Base-by-base conservation (phyloP, 2,797 vertebrate species). In the Pachyuromys duprasi region DNA sequence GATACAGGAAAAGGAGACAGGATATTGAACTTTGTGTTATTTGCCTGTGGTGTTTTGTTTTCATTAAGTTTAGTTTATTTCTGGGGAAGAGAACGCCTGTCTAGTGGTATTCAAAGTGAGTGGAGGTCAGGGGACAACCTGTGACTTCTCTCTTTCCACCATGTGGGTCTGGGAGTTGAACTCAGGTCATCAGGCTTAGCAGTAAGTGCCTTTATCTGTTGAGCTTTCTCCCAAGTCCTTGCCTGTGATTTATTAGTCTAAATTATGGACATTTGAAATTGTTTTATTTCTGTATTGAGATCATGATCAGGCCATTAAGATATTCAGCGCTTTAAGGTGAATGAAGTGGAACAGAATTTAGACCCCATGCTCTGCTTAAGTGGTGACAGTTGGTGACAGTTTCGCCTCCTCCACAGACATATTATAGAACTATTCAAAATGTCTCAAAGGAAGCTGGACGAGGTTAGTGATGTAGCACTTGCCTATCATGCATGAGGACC, bases 241-340 rank as follows among this genome's bases (percentile, higher is more conserved):
- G 24, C 91, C 65, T 87, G 8, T 95, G 67, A 95, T 70, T 69
- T 91, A 55, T 82, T 78, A 76, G 3, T 94, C 13, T 45, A 28
- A 84, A 69, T 93, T 86, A 86, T 65, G 60, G n/a, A 20, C 60
- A 24, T 76, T 89, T 69, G 18, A 2, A 26, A 31, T 60, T 78
- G 9, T 87, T 96, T 80, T 91, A 62, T 63, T 93, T 97, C 70
- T 76, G 31, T 36, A 26, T 86, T 88, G 74, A 86, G 65, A n/a
- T 86, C 36, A 82, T n/a, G 55, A 79, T 90, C 92, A 86, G 57
- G 63, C 65, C 3, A 33, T 60, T 96, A 82, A 84, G 22, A 31
- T 83, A 65, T 81, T 90, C 57, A 65, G 62, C 93, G 72, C 86
- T 70, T 91, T 69, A 89, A 95, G 69, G 76, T 86, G 75, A 92